These are phyloP conservation scores for Ormia ochracea DNA, from an alignment of 2,888 invertebrate species.

Conservation along the genomic window DNA sequence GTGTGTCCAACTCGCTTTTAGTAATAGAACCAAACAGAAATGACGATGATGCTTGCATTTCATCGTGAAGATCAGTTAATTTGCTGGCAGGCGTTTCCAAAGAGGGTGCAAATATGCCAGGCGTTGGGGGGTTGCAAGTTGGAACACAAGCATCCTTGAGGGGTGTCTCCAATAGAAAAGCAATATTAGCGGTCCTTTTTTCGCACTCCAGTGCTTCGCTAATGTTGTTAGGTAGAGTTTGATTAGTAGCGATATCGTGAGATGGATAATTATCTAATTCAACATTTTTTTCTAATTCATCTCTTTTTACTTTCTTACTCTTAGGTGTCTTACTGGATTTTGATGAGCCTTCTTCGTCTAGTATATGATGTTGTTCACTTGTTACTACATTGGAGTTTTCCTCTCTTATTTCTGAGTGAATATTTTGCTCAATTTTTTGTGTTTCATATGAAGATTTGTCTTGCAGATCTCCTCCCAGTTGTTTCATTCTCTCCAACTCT, in stretches of 20 bases:
- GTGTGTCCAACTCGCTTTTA: slow-evolving; percentile 80
- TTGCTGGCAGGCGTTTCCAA: slow-evolving; percentile 73
- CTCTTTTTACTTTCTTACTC: not conserved
- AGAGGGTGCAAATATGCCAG: slow-evolving; percentile 78
- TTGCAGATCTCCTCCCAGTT: not conserved
- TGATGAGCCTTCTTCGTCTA: not conserved
- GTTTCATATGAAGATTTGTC: not conserved
- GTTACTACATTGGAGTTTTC: not conserved
- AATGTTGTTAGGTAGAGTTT: slow-evolving; percentile 8
- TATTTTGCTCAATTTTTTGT: not conserved
- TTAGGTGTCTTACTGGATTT: not conserved
- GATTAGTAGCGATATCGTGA: not conserved
- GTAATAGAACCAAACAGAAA: slow-evolving; percentile 74
- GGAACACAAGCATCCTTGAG: slow-evolving; percentile 78
- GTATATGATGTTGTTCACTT: slow-evolving; percentile 2
- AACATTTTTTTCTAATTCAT: not conserved
- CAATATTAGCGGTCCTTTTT: slow-evolving; percentile 69
- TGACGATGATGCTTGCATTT: slow-evolving; percentile 65
- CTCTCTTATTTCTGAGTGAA: not conserved
- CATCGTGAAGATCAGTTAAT: slow-evolving; percentile 52
- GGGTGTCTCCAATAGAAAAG: slow-evolving; percentile 79
- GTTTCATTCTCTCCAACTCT: slow-evolving; percentile 28
- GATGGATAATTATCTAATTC: not conserved
- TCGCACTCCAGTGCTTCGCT: slow-evolving; percentile 58
- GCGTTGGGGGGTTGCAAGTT: slow-evolving; percentile 79